A percentile compares a stretch with the other conserved stretches of the same genome.
These are phyloP conservation scores for Philopotamus ludificatus DNA, from an alignment of 1,140 invertebrate species.

Conservation along the genomic window DNA sequence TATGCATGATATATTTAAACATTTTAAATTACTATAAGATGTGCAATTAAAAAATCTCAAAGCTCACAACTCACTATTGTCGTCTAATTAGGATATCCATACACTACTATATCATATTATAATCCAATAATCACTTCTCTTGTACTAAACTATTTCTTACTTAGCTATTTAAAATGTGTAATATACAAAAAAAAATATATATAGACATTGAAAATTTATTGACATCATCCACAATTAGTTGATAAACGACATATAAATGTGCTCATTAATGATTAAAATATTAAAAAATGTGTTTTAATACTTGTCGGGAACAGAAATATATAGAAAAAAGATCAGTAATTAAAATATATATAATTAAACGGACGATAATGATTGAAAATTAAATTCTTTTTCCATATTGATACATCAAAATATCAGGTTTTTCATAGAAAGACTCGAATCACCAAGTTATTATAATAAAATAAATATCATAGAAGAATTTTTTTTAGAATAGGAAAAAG, in stretches of 20 bases:
- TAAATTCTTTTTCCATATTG: conserved; percentile 1
- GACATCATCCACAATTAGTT: conserved; percentile 3
- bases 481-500: conserved; percentile 38
- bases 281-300: neutral
- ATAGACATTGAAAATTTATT: neutral
- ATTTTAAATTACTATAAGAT: conserved; percentile 35
- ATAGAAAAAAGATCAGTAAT: conserved; percentile 14
- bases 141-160: conserved; percentile 37
- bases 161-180: conserved; percentile 33
- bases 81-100: conserved; percentile 37
- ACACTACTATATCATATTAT: conserved; percentile 38
- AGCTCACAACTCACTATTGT: conserved; percentile 35
- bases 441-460: conserved; percentile 17
- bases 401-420: conserved; percentile 7
- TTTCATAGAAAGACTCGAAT: neutral
- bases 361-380: neutral
- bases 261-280: neutral
- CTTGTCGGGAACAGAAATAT: neutral
- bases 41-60: conserved; percentile 17
- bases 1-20: conserved; percentile 24
- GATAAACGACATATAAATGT: neutral
- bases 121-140: conserved; percentile 41
- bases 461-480: conserved; percentile 30
- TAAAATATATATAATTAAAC: neutral
- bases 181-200: conserved; percentile 6